Conservation (phyloP, 2,113 vertebrate species). For the Vanacampus margaritifer region DNA sequence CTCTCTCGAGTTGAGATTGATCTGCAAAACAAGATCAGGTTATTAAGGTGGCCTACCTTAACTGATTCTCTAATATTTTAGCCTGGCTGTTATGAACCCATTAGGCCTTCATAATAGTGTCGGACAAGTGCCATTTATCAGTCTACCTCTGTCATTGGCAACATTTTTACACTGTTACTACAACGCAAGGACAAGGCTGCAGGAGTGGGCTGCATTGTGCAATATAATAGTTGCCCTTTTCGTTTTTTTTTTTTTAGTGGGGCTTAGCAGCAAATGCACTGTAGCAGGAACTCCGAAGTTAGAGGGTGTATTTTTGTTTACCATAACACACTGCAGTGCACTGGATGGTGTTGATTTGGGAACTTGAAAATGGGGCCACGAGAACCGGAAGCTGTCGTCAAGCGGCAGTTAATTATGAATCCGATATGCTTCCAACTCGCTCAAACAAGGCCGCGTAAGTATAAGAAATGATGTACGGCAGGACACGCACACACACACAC, state of each 20-base stretch:
- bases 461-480: slow-evolving; percentile 46
- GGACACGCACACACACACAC: slow-evolving; percentile 47
- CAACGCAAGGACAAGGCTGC: neutral
- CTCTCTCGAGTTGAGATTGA: slow-evolving; percentile 43
- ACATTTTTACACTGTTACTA: slow-evolving; percentile 15
- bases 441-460: slow-evolving; percentile 28
- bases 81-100: slow-evolving; percentile 6
- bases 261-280: slow-evolving; percentile 1
- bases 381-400: slow-evolving; percentile 34
- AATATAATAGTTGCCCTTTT: neutral
- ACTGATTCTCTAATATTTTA: slow-evolving; percentile 44
- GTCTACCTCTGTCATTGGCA: slow-evolving; percentile 1
- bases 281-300: neutral
- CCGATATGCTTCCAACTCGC: slow-evolving; percentile 36
- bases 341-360: slow-evolving; percentile 23
- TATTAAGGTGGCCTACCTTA: slow-evolving; percentile 37
- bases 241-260: neutral
- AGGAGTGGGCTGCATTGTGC: neutral
- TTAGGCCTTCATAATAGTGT: slow-evolving; percentile 33
- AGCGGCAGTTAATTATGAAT: slow-evolving; percentile 41
- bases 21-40: slow-evolving; percentile 52
- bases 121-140: slow-evolving; percentile 32
- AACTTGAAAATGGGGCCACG: slow-evolving; percentile 23
- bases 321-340: neutral
- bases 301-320: neutral